Evolutionary conservation across 2,113 vertebrate species (phyloP).

Genomic region (Sphyrna mokarran): DNA sequence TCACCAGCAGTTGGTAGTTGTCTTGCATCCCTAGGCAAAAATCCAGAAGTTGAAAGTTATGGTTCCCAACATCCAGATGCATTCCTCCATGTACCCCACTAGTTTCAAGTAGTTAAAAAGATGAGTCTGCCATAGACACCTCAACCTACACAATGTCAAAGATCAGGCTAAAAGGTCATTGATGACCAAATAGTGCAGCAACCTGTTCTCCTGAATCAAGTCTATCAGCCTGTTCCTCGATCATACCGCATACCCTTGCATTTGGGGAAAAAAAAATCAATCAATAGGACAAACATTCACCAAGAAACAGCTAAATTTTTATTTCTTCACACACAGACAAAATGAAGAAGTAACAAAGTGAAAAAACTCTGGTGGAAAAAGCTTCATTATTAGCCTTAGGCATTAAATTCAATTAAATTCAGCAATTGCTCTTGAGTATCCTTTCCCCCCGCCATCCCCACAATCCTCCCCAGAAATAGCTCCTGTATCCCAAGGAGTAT

Average conservation of each 20-base stretch:
- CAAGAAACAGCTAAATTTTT: background rate
- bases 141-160: too few relatives aligned
- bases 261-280: background rate
- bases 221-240: background rate
- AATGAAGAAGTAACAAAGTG: background rate
- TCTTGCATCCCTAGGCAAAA: too few relatives aligned
- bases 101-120: too few relatives aligned
- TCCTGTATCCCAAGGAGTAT: background rate
- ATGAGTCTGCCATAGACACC: too few relatives aligned
- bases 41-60: too few relatives aligned
- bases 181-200: too few relatives aligned
- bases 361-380: background rate
- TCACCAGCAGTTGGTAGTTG: too few relatives aligned
- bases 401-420: background rate
- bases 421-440: background rate
- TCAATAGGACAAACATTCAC: background rate
- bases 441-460: too few relatives aligned
- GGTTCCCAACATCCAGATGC: too few relatives aligned
- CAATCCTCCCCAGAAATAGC: background rate
- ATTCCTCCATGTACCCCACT: too few relatives aligned
- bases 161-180: too few relatives aligned
- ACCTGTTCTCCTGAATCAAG: background rate
- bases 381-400: background rate
- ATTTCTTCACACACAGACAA: background rate
- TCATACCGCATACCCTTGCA: background rate